Conservation (phyloP, 2,797 vertebrate species). For the Channallabes apus region DNA sequence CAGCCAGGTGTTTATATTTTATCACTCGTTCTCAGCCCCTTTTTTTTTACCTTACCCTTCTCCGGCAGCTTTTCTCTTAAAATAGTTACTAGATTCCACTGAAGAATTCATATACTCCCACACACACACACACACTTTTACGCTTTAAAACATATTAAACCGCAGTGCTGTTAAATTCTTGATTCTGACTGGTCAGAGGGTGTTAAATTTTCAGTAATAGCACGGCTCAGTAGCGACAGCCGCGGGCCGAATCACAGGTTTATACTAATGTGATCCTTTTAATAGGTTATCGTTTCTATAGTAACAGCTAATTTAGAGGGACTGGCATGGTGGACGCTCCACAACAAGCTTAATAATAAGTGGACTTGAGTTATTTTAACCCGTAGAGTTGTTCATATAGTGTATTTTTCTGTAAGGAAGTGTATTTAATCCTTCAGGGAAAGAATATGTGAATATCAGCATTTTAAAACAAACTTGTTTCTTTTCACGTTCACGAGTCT, state of each 20-base stretch:
- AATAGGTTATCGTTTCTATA: slow-evolving; percentile 15
- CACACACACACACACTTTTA: neutral
- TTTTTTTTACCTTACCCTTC: slow-evolving; percentile 3
- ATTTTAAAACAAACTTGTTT: neutral
- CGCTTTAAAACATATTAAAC: neutral
- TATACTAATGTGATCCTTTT: neutral
- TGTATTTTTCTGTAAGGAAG: neutral
- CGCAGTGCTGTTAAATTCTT: neutral
- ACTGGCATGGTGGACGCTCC: neutral
- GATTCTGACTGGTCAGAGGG: slow-evolving; percentile 11
- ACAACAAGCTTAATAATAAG: slow-evolving; percentile 1
- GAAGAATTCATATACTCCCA: neutral
- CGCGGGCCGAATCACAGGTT: neutral
- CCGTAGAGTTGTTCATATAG: neutral
- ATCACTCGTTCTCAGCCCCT: neutral
- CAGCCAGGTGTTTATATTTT: slow-evolving; percentile 11
- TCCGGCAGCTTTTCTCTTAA: neutral
- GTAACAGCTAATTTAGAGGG: slow-evolving; percentile 1
- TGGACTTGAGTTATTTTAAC: neutral
- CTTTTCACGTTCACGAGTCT: neutral
- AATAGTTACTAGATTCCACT: neutral
- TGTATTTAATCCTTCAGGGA: neutral
- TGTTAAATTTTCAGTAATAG: slow-evolving; percentile 7
- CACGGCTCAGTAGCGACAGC: neutral
- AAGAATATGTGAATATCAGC: neutral